Percentiles rank a stretch among this genome's conserved stretches.
Conservation (phyloP, 2,888 invertebrate genomes). For the Volucella inanis region DNA sequence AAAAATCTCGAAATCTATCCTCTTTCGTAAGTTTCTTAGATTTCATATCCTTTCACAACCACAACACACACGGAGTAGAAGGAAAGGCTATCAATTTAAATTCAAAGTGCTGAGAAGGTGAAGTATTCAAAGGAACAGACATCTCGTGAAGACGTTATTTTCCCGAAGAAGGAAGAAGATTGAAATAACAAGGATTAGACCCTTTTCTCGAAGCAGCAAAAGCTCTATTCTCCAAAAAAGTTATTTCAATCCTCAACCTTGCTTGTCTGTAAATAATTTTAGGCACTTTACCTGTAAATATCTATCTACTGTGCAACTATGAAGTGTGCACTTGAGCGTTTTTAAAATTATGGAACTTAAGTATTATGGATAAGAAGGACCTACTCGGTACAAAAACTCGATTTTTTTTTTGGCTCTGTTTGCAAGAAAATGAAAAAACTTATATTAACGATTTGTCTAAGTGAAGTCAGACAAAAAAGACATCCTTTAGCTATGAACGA, state of each 20-base stretch:
- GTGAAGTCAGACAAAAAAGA: no score
- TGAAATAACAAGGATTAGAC: slow-evolving; percentile 56
- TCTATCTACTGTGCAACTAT: neutral
- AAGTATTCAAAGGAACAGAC: slow-evolving; percentile 49
- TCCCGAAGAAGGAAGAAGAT: slow-evolving; percentile 11
- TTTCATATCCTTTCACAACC: slow-evolving; percentile 8
- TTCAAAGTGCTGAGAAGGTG: slow-evolving; percentile 8
- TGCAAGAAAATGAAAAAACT: no score
- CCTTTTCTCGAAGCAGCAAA: neutral
- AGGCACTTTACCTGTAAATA: slow-evolving; percentile 1
- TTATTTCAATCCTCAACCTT: neutral
- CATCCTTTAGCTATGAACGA: no score
- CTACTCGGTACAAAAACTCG: no score
- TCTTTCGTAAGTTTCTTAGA: slow-evolving; percentile 16
- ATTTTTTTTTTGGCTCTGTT: no score
- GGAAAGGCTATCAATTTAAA: slow-evolving; percentile 46
- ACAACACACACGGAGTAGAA: neutral
- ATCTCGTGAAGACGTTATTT: slow-evolving; percentile 28
- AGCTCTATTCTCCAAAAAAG: neutral
- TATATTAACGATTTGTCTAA: no score
- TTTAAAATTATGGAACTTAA: slow-evolving; percentile 22
- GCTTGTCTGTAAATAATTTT: slow-evolving; percentile 5
- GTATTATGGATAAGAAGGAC: no score
- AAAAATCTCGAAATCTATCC: slow-evolving; percentile 35
- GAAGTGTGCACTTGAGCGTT: no score